Evolutionary conservation across 2,113 vertebrate genomes (phyloP).

Genomic region (Colinus virginianus): DNA sequence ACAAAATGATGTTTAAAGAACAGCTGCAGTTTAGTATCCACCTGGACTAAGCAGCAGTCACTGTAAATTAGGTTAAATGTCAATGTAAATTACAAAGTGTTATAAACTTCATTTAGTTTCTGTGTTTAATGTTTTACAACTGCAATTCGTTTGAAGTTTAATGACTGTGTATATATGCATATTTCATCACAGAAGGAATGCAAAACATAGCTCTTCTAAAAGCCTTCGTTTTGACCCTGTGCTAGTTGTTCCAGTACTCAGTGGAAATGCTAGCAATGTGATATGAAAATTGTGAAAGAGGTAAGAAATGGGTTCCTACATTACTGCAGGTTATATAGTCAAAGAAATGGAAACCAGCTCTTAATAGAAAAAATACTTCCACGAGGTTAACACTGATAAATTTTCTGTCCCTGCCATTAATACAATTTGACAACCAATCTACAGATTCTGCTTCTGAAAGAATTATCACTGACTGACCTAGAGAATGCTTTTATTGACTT

Average conservation of each 20-base stretch:
- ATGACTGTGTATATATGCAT: not conserved
- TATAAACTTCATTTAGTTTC: not conserved
- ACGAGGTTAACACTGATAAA: not conserved
- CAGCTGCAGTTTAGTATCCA: not conserved
- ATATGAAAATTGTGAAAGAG: not conserved
- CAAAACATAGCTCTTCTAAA: not conserved
- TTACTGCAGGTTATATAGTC: not conserved
- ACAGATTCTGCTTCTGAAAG: not conserved
- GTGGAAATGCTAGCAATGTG: accelerated
- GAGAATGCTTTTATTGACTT: not conserved
- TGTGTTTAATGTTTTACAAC: not conserved
- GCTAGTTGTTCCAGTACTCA: not conserved
- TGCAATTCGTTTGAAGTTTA: not conserved
- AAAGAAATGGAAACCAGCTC: not conserved
- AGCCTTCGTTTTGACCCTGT: not conserved
- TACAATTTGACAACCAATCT: accelerated
- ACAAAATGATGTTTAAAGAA: not conserved
- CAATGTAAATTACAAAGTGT: not conserved
- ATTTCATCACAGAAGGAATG: not conserved
- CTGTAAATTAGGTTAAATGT: conserved; percentile 5
- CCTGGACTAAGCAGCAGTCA: not conserved
- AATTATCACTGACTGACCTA: not conserved
- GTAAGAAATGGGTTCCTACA: not conserved
- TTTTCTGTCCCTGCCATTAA: not conserved
- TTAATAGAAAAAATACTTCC: not conserved